phyloP scores from a whole-genome alignment of 30 jellyfish, hydroid and myxozoan genomes.

The Cassiopea xamachana region DNA sequence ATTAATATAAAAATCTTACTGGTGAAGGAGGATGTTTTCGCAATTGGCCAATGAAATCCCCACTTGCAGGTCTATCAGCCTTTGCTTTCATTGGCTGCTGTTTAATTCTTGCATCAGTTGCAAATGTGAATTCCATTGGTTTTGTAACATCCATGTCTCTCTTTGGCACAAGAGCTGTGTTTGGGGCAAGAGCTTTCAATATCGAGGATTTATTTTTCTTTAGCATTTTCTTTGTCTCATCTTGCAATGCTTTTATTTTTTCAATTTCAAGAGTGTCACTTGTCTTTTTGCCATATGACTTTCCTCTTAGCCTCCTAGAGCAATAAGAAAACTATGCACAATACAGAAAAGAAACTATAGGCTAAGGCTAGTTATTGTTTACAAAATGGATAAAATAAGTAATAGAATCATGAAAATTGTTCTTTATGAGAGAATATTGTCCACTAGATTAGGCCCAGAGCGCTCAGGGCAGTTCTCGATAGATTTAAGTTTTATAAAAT shows the following conservation, averaged over 20 bases:
- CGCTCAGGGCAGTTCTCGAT: not conserved
- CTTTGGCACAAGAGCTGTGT: constrained; percentile 69
- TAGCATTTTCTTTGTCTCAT: constrained; percentile 71
- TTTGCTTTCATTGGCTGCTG: constrained; percentile 83
- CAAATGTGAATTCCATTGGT: constrained; percentile 86
- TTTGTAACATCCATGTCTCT: constrained; percentile 62
- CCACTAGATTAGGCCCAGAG: not conserved
- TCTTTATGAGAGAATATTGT: too few relatives aligned
- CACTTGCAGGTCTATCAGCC: constrained; percentile 29
- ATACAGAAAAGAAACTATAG: not conserved
- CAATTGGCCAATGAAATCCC: constrained; percentile 74
- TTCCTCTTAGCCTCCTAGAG: constrained; percentile 54
- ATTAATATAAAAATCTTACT: constrained; percentile 23
- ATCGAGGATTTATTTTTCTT: constrained; percentile 57
- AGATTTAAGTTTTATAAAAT: not conserved
- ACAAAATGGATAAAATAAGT: too few relatives aligned
- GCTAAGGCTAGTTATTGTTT: not conserved
- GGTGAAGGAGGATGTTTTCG: constrained; percentile 96
- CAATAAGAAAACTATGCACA: not conserved
- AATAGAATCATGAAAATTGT: too few relatives aligned
- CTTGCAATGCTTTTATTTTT: constrained; percentile 72
- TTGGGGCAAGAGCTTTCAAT: constrained; percentile 81
- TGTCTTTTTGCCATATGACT: constrained; percentile 23
- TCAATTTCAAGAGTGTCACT: constrained; percentile 79
- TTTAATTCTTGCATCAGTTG: constrained; percentile 87